Evolutionary conservation across 2,113 vertebrate genomes (phyloP).

Genomic region (Clinocottus analis): DNA sequence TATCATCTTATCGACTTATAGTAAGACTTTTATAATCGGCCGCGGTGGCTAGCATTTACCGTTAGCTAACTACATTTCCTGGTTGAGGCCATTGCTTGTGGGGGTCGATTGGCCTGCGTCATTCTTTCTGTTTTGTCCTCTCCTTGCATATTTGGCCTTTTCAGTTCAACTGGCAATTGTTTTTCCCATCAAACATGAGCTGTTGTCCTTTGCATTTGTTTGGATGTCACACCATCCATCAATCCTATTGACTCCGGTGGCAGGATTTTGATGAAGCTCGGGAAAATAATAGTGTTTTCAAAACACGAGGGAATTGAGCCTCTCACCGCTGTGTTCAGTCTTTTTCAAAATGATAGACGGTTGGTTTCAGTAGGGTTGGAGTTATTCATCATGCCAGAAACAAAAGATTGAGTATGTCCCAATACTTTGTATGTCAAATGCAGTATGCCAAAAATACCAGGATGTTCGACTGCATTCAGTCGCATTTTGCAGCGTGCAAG

Average conservation of each 20-base stretch:
- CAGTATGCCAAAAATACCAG: not conserved
- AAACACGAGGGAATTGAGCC: not conserved
- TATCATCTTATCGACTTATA: too few species aligned
- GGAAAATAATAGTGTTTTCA: not conserved
- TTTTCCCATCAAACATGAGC: constrained; percentile 16
- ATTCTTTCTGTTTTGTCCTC: not conserved
- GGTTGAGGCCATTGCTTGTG: not conserved
- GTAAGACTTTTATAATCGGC: too few species aligned
- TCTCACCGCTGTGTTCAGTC: not conserved
- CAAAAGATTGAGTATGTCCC: not conserved
- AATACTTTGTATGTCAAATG: not conserved
- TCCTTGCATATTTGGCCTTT: not conserved
- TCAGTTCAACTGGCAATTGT: not conserved
- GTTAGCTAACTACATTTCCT: not conserved
- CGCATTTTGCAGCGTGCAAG: too few species aligned
- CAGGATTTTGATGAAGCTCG: constrained; percentile 9
- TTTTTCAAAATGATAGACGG: not conserved
- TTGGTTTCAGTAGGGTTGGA: not conserved
- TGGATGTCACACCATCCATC: constrained; percentile 43
- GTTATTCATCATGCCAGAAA: not conserved
- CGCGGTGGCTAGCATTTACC: not conserved
- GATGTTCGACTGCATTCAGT: not conserved
- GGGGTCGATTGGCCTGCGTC: not conserved
- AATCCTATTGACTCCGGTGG: constrained; percentile 14
- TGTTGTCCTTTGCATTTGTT: constrained; percentile 28